Conservation (phyloP, 2,797 vertebrate species). For the Nothura maculosa region DNA sequence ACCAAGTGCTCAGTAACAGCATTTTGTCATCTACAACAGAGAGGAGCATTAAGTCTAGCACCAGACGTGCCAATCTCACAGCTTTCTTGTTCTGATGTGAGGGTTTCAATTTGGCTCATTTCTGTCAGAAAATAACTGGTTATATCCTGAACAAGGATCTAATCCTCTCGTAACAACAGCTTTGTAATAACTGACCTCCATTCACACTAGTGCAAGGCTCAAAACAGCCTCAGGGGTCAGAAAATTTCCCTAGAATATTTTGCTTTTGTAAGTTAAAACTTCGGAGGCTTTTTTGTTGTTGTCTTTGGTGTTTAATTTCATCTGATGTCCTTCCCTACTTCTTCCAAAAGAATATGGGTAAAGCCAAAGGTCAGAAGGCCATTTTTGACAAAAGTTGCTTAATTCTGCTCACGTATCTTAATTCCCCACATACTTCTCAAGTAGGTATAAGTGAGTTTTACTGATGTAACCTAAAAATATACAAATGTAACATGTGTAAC, state of each 20-base stretch:
- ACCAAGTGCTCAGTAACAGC: background rate
- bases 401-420: background rate
- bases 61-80: accelerated
- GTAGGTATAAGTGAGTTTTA: background rate
- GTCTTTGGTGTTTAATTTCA: background rate
- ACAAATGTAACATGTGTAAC: background rate
- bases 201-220: background rate
- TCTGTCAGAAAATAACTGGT: background rate
- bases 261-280: background rate
- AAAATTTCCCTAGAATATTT: background rate
- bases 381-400: background rate
- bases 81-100: accelerated
- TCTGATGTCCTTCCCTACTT: background rate
- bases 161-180: background rate
- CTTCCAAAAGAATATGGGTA: background rate
- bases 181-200: background rate
- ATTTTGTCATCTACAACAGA: background rate
- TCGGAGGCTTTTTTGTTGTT: background rate
- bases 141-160: background rate
- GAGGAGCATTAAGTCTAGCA: background rate
- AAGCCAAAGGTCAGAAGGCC: background rate
- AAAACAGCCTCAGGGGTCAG: background rate
- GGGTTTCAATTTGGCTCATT: background rate
- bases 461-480: background rate
- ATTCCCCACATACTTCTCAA: background rate